phyloP scores from a whole-genome alignment of 1,140 invertebrate genomes.

The Lethrus apterus region DNA sequence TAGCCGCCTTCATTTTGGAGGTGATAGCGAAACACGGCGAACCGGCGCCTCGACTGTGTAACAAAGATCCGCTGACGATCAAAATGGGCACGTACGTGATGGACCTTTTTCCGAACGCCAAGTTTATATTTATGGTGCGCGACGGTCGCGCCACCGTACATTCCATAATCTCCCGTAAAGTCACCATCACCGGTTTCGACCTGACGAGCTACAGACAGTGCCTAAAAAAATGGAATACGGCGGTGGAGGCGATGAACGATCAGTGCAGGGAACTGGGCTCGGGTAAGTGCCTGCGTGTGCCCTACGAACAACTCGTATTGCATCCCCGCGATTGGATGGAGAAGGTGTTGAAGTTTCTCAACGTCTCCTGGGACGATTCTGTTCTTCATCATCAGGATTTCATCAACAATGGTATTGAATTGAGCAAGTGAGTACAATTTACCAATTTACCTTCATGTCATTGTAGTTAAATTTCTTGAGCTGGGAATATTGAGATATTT shows the following conservation, averaged over 20 bases:
- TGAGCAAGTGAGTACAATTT: conserved; percentile 72
- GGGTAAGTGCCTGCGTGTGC: conserved; percentile 71
- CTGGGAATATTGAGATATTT: too few species aligned
- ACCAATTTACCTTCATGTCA: not conserved
- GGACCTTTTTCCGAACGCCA: conserved; percentile 76
- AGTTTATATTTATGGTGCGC: conserved; percentile 97
- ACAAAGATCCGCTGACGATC: conserved; percentile 96
- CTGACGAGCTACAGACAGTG: conserved; percentile 88
- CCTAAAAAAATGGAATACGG: conserved; percentile 92
- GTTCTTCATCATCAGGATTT: conserved; percentile 96
- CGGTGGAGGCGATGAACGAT: conserved; percentile 88
- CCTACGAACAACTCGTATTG: conserved; percentile 95
- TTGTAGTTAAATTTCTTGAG: too few species aligned
- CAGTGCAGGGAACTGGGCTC: conserved; percentile 87
- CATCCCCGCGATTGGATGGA: conserved; percentile 87
- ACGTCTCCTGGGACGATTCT: conserved; percentile 90
- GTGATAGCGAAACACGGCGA: conserved; percentile 94
- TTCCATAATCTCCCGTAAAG: conserved; percentile 83
- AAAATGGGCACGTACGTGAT: conserved; percentile 87
- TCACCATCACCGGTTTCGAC: conserved; percentile 98
- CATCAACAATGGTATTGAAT: conserved; percentile 89
- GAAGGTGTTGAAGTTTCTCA: conserved; percentile 83
- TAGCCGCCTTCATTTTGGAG: conserved; percentile 93
- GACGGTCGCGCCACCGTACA: conserved; percentile 97
- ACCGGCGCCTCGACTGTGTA: conserved; percentile 86